Evolutionary conservation across 2,113 vertebrate genomes (phyloP).

Genomic region (Mormoops blainvillei): DNA sequence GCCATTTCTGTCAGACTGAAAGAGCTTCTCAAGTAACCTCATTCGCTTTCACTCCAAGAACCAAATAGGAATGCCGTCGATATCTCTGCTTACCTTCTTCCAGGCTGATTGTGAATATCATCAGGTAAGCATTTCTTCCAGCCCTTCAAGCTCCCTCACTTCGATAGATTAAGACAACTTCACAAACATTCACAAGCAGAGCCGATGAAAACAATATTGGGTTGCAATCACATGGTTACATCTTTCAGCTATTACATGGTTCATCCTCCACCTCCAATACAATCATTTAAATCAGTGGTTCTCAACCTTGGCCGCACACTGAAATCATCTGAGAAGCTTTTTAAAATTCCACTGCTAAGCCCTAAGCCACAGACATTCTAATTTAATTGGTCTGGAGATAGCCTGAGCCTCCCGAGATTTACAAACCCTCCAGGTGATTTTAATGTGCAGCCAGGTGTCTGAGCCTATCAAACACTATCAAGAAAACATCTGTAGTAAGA

Average conservation of each 20-base stretch:
- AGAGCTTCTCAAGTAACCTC: constrained; percentile 34
- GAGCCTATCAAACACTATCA: background rate
- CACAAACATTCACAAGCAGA: constrained; percentile 12
- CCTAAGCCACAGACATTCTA: constrained; percentile 2
- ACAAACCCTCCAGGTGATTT: background rate
- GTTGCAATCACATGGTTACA: background rate
- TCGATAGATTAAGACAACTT: constrained; percentile 7
- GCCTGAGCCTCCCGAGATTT: background rate
- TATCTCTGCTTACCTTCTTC: constrained; percentile 10
- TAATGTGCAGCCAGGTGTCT: background rate
- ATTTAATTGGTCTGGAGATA: background rate
- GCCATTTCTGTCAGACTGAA: background rate
- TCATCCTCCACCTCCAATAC: background rate
- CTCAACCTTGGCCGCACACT: background rate
- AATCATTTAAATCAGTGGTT: constrained; percentile 11
- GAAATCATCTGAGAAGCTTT: constrained; percentile 21
- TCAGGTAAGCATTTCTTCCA: constrained; percentile 54
- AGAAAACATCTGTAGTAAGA: background rate
- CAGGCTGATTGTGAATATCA: constrained; percentile 30
- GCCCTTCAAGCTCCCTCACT: constrained; percentile 9
- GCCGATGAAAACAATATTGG: background rate
- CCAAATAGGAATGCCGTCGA: constrained; percentile 16
- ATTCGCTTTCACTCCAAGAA: constrained; percentile 18
- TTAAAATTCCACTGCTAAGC: background rate
- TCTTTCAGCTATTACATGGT: background rate